Percentiles rank a stretch among this genome's conserved stretches.
These are phyloP conservation scores for Ips nitidus DNA, from an alignment of 1,140 invertebrate species.

Conservation along the genomic window DNA sequence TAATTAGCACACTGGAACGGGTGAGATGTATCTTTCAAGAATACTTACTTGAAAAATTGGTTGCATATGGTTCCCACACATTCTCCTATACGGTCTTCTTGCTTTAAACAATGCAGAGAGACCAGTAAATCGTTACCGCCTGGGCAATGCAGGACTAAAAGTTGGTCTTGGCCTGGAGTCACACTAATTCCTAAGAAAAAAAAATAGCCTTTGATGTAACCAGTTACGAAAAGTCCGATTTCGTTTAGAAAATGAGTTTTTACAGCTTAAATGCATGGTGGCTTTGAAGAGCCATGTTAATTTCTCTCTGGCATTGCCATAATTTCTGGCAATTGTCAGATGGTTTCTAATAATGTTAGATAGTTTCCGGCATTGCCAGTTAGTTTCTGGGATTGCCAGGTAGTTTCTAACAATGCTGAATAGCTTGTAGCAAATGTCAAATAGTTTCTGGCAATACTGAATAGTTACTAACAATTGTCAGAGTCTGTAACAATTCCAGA, in stretches of 20 bases:
- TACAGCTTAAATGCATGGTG: not conserved
- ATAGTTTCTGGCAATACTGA: too few species aligned
- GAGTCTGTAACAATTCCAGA: too few species aligned
- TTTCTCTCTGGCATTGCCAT: too few species aligned
- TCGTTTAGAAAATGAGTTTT: not conserved
- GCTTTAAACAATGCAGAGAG: slow-evolving; percentile 62
- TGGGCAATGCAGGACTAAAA: slow-evolving; percentile 86
- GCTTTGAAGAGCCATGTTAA: not conserved
- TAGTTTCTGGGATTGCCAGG: too few species aligned
- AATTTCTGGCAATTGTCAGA: too few species aligned
- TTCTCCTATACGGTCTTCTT: slow-evolving; percentile 81
- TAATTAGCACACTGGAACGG: slow-evolving; percentile 3
- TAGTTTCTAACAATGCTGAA: too few species aligned
- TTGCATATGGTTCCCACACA: slow-evolving; percentile 80
- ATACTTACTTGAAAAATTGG: slow-evolving; percentile 72
- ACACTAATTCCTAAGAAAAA: slow-evolving; percentile 27
- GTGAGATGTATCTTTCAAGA: not conserved
- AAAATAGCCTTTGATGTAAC: not conserved
- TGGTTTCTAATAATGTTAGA: too few species aligned
- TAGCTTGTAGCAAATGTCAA: too few species aligned
- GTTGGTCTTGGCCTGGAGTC: slow-evolving; percentile 67
- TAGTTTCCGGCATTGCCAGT: too few species aligned
- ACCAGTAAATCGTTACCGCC: slow-evolving; percentile 90
- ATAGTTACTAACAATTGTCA: too few species aligned
- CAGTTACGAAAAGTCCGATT: not conserved